These are phyloP conservation scores for Biston betularia DNA, from an alignment of 2,888 invertebrate genomes.

Conservation along the genomic window DNA sequence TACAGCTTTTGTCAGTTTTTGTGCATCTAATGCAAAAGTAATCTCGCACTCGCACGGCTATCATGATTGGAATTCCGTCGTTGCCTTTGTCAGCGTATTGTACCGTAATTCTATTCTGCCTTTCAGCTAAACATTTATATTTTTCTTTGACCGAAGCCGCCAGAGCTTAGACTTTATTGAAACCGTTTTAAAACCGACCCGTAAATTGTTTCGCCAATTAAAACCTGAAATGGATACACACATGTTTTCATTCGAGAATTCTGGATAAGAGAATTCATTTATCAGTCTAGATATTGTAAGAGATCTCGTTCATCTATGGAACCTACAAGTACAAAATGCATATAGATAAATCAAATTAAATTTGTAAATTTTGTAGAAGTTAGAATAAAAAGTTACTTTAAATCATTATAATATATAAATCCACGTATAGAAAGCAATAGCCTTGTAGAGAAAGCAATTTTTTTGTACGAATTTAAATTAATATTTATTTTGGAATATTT, in stretches of 20 bases:
- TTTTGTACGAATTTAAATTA: too few species aligned
- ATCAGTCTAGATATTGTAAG: too few species aligned
- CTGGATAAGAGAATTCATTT: not conserved
- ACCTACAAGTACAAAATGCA: not conserved
- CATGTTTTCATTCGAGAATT: not conserved
- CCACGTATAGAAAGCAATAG: too few species aligned
- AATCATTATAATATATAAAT: too few species aligned
- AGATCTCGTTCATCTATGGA: not conserved
- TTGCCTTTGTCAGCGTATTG: not conserved
- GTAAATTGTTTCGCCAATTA: not conserved
- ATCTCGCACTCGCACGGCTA: conserved; percentile 12
- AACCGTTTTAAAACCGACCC: not conserved
- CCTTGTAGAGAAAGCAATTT: too few species aligned
- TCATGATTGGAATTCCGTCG: conserved; percentile 13
- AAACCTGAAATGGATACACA: not conserved
- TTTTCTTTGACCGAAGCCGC: not conserved
- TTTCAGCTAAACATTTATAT: too few species aligned
- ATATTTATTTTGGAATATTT: too few species aligned
- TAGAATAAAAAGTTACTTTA: too few species aligned
- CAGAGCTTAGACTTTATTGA: not conserved
- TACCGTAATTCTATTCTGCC: conserved; percentile 11
- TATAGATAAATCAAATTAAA: too few species aligned
- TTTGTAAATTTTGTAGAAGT: too few species aligned
- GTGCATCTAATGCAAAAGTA: conserved; percentile 3
- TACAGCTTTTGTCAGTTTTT: conserved; percentile 16